These are phyloP conservation scores for Acrocephalus arundinaceus DNA, from an alignment of 2,113 vertebrate genomes.

Conservation along the genomic window DNA sequence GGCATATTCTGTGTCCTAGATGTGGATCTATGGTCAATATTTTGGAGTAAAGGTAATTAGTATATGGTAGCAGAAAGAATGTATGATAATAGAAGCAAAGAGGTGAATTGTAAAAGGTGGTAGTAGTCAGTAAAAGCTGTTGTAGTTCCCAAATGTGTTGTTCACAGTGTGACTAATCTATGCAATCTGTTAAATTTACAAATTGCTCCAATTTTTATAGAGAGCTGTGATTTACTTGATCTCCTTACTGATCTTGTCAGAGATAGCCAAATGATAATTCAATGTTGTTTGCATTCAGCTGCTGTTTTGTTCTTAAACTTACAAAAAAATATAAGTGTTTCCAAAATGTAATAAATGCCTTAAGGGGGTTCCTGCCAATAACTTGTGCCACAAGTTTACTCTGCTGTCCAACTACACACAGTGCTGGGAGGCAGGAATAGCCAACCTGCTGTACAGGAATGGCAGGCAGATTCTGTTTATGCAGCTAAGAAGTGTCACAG, in stretches of 20 bases:
- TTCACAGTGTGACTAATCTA: not conserved
- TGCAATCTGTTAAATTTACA: not conserved
- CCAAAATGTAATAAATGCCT: not conserved
- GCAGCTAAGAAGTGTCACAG: not conserved
- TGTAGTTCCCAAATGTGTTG: not conserved
- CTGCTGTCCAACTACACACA: not conserved
- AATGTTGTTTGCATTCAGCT: not conserved
- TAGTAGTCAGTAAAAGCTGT: not conserved
- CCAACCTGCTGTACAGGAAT: constrained; percentile 48
- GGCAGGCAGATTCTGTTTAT: constrained; percentile 29
- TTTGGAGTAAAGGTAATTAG: not conserved
- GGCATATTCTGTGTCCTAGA: not conserved
- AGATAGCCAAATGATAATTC: not conserved
- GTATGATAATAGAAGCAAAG: not conserved
- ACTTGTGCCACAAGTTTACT: not conserved
- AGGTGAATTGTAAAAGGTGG: not conserved
- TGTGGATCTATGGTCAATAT: accelerated
- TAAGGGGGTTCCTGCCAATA: not conserved
- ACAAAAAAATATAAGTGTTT: not conserved
- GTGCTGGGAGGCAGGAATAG: constrained; percentile 32
- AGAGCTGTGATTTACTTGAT: not conserved
- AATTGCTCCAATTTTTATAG: not conserved
- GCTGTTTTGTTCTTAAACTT: not conserved
- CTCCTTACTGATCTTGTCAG: not conserved
- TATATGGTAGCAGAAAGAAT: not conserved